A percentile compares a stretch with the other conserved stretches of the same genome.
Conservation (phyloP, 2,888 invertebrate genomes). For the Anthoptus insignis region DNA sequence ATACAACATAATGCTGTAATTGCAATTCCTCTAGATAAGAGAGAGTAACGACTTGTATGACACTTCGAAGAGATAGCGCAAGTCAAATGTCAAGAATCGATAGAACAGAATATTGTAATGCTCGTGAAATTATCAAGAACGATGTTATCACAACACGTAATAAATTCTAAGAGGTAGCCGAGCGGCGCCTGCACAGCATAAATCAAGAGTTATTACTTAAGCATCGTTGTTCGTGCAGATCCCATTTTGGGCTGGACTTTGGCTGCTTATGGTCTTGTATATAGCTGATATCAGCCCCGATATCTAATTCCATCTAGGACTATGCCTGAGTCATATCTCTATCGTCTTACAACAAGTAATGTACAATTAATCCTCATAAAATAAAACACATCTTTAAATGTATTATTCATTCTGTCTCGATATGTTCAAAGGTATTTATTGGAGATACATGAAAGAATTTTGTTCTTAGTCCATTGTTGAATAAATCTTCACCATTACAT, state of each 20-base stretch:
- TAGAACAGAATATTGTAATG: slow-evolving; percentile 51
- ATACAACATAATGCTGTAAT: slow-evolving; percentile 53
- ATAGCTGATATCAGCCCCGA: slow-evolving; percentile 23
- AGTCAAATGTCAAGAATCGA: slow-evolving; percentile 66
- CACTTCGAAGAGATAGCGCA: slow-evolving; percentile 65
- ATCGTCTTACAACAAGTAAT: neutral
- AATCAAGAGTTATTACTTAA: slow-evolving; percentile 37
- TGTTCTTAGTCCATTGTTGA: slow-evolving; percentile 17
- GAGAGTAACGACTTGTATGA: slow-evolving; percentile 71
- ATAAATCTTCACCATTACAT: slow-evolving; percentile 20
- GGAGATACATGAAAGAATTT: slow-evolving; percentile 16
- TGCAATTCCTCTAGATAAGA: slow-evolving; percentile 62
- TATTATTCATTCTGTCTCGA: neutral
- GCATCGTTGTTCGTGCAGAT: slow-evolving; percentile 28
- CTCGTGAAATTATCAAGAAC: slow-evolving; percentile 37
- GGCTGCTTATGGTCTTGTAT: slow-evolving; percentile 26
- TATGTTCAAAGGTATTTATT: slow-evolving; percentile 20
- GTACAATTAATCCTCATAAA: neutral
- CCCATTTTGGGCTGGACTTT: slow-evolving; percentile 35
- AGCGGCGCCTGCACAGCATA: slow-evolving; percentile 38
- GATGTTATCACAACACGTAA: slow-evolving; percentile 38
- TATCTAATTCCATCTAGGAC: slow-evolving; percentile 31
- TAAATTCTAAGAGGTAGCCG: slow-evolving; percentile 38
- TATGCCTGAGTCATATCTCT: slow-evolving; percentile 24
- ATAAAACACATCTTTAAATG: neutral